Base-by-base conservation (phyloP, 2,113 vertebrate species). In the Merops nubicus region DNA sequence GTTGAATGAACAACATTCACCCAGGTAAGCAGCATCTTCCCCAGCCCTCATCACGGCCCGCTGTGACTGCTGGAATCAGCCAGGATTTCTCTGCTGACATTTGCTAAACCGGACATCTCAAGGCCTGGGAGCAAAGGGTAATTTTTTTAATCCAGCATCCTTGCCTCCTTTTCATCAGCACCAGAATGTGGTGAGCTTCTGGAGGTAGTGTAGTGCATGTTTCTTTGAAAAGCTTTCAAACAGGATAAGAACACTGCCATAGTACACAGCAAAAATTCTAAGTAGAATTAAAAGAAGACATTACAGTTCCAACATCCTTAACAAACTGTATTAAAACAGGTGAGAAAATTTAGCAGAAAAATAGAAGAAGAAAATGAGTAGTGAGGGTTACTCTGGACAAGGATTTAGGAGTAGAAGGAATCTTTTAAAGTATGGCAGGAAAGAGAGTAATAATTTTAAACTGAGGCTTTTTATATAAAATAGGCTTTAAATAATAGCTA, bases 161-260 rank as follows among this genome's bases (percentile, higher is more conserved):
- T 65, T 72, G 17, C 53, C 53, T 77, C n/a, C 47, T 73, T 77
- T 51, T 48, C 80, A 62, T 82, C 80, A 83, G 47, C 68, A 34
- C 29, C 79, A 38, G 18, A 47, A 42, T 4, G 50, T 18, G 36
- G 38, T 13, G 12, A 60, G 17, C 21, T 83, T 69, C 69, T 79
- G 63, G 54, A 80, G 59, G 76, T 22, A 53, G n/a, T 2, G 42
- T 29, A 4, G 9, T 6, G 23, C 29, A 4, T 12, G 28, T 51
- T 59, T 15, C 56, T 84, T 84, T 56, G 73, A 28, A 70, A 78
- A 67, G 38, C 34, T 70, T 79, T 65, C 68, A 74, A 73, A 51
- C 7, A 31, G 45, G 11, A 2, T 47, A 40, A 63, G 60, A 65
- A 0, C 6, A 22, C 6, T 70, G 40, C 10, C 33, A 47, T 4